Evolutionary conservation across 2,113 vertebrate genomes (phyloP).

Genomic region (Eira barbara): DNA sequence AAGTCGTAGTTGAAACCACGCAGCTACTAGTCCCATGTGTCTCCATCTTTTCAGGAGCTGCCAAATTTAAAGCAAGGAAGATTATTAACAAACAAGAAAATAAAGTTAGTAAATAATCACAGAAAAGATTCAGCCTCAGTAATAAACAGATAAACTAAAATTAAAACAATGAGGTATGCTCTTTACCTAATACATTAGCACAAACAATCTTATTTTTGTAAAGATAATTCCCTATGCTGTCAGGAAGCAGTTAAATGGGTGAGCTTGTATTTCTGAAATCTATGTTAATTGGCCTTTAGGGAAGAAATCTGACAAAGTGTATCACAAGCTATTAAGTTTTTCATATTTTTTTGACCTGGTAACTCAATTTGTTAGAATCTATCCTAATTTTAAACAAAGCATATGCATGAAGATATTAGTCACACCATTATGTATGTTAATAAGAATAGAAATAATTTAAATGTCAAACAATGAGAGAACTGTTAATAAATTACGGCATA

Average conservation of each 20-base stretch:
- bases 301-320: constrained; percentile 23
- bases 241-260: neutral
- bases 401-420: neutral
- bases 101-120: neutral
- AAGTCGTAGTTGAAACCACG: neutral
- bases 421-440: neutral
- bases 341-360: neutral
- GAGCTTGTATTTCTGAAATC: neutral
- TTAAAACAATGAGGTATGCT: neutral
- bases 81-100: constrained; percentile 22
- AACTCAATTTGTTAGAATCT: neutral
- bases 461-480: neutral
- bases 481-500: neutral
- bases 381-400: neutral
- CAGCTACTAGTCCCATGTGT: neutral
- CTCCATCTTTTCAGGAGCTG: neutral
- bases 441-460: constrained; percentile 23
- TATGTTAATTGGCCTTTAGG: neutral
- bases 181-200: constrained; percentile 23
- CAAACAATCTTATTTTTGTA: neutral
- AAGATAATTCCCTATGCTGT: neutral
- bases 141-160: constrained; percentile 37
- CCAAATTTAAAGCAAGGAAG: neutral
- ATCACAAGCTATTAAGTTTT: neutral
- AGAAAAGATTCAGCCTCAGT: neutral